Conservation (phyloP, 2,797 vertebrate species). For the Pterois miles region DNA sequence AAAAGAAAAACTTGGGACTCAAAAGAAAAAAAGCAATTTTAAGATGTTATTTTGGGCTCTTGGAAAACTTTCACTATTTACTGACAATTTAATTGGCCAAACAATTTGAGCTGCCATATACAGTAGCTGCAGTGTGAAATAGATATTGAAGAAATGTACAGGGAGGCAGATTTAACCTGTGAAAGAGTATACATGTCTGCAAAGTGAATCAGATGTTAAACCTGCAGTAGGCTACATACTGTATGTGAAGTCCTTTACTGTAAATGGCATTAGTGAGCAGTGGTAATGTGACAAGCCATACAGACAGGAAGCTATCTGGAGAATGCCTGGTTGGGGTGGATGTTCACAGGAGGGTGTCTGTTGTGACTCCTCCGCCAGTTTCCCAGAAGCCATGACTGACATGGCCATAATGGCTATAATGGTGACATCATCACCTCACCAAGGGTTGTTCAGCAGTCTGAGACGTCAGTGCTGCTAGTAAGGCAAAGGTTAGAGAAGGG, state of each 20-base stretch:
- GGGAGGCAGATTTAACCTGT: neutral
- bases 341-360: conserved; percentile 43
- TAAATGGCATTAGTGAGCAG: conserved; percentile 50
- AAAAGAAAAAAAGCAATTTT: neutral
- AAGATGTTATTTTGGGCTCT: neutral
- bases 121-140: neutral
- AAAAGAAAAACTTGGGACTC: neutral
- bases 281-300: conserved; percentile 70
- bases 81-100: neutral
- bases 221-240: neutral
- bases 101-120: neutral
- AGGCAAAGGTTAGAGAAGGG: neutral
- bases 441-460: conserved; percentile 27
- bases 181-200: neutral
- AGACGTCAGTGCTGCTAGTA: neutral
- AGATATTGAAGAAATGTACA: neutral
- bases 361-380: conserved; percentile 60
- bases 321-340: conserved; percentile 62
- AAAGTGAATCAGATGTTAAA: conserved; percentile 3
- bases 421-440: conserved; percentile 63
- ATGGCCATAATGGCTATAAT: conserved; percentile 7
- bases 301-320: conserved; percentile 73
- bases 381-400: conserved; percentile 71
- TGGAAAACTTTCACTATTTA: neutral
- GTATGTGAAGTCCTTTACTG: conserved; percentile 34